Evolutionary conservation across 2,113 vertebrate species (phyloP).

Genomic region (Cynocephalus volans): DNA sequence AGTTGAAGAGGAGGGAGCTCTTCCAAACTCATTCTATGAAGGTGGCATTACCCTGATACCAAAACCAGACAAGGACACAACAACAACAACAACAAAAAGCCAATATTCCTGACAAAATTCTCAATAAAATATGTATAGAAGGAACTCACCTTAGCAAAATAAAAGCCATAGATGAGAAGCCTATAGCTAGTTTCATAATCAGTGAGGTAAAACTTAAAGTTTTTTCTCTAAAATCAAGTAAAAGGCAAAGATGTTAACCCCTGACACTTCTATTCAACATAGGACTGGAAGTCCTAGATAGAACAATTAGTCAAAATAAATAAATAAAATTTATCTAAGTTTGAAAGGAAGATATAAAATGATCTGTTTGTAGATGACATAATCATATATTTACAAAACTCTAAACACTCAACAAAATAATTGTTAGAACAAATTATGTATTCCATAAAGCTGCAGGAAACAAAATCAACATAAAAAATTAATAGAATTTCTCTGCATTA

Average conservation of each 20-base stretch:
- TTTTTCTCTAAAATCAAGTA: neutral
- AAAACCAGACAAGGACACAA: neutral
- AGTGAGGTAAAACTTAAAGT: neutral
- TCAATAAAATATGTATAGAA: neutral
- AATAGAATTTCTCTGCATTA: neutral
- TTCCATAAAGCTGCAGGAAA: neutral
- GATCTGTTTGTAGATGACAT: neutral
- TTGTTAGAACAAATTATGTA: neutral
- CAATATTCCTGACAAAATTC: neutral
- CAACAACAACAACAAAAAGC: neutral
- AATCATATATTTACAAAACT: neutral
- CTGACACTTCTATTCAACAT: neutral
- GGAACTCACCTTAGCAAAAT: neutral
- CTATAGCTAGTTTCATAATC: neutral
- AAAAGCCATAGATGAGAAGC: neutral
- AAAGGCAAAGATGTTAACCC: neutral
- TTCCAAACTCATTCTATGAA: neutral
- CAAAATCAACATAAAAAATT: neutral
- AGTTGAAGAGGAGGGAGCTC: neutral
- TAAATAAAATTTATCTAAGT: neutral
- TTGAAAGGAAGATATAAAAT: neutral
- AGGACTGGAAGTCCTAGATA: neutral
- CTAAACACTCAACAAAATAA: neutral
- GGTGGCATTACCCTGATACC: neutral
- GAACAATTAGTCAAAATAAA: neutral